Conservation (phyloP, 1,140 invertebrate species). For the Dendroctonus ponderosae region DNA sequence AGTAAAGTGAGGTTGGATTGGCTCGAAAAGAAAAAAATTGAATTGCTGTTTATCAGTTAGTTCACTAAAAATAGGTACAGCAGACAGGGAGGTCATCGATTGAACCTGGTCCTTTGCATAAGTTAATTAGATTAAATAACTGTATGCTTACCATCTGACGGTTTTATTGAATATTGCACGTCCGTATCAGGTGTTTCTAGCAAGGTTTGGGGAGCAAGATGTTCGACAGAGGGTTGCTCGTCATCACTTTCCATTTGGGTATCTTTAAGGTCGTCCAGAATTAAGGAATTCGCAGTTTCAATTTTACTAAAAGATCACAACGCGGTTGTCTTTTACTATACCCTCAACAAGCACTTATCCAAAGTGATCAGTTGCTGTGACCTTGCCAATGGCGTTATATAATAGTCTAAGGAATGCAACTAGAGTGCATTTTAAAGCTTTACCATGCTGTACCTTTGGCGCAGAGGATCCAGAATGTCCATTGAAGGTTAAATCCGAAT, state of each 20-base stretch:
- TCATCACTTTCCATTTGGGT: constrained; percentile 48
- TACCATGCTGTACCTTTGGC: constrained; percentile 41
- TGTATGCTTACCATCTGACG: constrained; percentile 43
- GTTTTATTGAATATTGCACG: constrained; percentile 48
- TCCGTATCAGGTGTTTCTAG: constrained; percentile 47
- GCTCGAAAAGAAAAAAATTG: no score
- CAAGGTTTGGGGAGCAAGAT: constrained; percentile 48
- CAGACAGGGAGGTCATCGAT: background rate
- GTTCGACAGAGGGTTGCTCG: constrained; percentile 47
- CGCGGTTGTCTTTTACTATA: background rate
- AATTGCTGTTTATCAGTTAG: no score
- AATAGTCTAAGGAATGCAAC: constrained; percentile 32
- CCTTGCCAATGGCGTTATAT: constrained; percentile 46
- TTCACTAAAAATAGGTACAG: no score
- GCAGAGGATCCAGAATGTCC: constrained; percentile 49
- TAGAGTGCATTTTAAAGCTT: background rate
- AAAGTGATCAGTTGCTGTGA: constrained; percentile 37
- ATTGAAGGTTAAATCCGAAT: constrained; percentile 33
- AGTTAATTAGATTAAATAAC: background rate
- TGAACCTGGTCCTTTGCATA: constrained; percentile 1
- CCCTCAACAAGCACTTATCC: constrained; percentile 20
- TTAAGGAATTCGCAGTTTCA: constrained; percentile 46
- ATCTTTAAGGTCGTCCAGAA: constrained; percentile 44
- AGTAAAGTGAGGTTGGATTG: no score
- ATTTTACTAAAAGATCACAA: constrained; percentile 36